phyloP scores from a whole-genome alignment of 2,888 invertebrate genomes.

The Ochropleura plecta region DNA sequence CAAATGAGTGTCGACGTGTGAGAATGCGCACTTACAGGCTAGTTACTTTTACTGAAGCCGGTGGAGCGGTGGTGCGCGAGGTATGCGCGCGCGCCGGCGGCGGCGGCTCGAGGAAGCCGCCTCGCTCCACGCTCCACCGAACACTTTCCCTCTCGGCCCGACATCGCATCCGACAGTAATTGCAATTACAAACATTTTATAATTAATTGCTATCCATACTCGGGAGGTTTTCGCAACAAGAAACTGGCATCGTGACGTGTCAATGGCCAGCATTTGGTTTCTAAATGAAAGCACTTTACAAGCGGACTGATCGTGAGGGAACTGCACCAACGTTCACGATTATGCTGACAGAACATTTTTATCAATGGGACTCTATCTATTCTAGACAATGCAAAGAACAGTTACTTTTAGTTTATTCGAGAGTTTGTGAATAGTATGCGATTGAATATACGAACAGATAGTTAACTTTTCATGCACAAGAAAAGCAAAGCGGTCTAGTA shows the following conservation, averaged over 20 bases:
- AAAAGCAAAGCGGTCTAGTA: constrained; percentile 61
- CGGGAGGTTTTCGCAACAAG: constrained; percentile 71
- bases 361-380: constrained; percentile 4
- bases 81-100: constrained; percentile 63
- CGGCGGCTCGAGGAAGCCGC: constrained; percentile 77
- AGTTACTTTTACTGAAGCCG: constrained; percentile 78
- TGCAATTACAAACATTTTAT: constrained; percentile 75
- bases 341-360: constrained; percentile 4
- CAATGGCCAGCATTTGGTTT: constrained; percentile 73
- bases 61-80: constrained; percentile 69
- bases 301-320: constrained; percentile 63
- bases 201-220: constrained; percentile 71
- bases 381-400: background rate
- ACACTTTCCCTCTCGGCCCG: constrained; percentile 86
- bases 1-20: constrained; percentile 70
- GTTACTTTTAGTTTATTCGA: constrained; percentile 19
- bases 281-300: constrained; percentile 81
- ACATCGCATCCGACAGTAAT: constrained; percentile 79
- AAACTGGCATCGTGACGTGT: constrained; percentile 67
- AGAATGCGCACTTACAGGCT: constrained; percentile 70
- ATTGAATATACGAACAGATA: constrained; percentile 22
- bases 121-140: constrained; percentile 81
- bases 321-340: background rate
- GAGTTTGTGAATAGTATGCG: constrained; percentile 18
- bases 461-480: constrained; percentile 60